These are phyloP conservation scores for Pipra filicauda DNA, from an alignment of 2,113 vertebrate species.

Conservation along the genomic window DNA sequence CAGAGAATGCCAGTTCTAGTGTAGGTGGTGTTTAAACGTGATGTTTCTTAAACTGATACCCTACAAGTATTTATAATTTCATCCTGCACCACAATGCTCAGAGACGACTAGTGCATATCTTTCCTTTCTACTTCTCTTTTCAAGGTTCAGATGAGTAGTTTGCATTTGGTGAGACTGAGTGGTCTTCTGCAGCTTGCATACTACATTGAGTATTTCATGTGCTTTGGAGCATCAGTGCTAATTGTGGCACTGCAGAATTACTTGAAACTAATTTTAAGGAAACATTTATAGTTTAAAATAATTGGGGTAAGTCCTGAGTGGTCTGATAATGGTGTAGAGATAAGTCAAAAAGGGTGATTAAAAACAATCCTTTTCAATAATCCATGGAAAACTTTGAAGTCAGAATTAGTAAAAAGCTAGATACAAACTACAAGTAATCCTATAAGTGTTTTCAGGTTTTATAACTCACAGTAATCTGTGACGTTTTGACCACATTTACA, in stretches of 20 bases:
- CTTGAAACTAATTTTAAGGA: not conserved
- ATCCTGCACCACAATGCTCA: not conserved
- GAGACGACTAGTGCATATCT: not conserved
- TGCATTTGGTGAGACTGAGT: not conserved
- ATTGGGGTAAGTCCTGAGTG: not conserved
- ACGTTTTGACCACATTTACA: slow-evolving; percentile 33
- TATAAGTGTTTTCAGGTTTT: not conserved
- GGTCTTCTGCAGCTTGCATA: not conserved
- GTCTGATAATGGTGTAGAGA: not conserved
- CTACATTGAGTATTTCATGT: not conserved
- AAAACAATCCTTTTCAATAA: not conserved
- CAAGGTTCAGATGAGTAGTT: not conserved
- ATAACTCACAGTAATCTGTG: not conserved
- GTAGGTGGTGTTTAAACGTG: not conserved
- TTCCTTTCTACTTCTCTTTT: not conserved
- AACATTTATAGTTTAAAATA: not conserved
- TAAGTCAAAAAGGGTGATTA: not conserved
- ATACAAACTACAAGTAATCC: slow-evolving; percentile 18
- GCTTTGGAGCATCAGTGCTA: not conserved
- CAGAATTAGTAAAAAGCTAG: slow-evolving; percentile 2
- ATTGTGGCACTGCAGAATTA: not conserved
- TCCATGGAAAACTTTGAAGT: not conserved
- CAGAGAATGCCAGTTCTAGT: not conserved
- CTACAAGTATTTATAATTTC: not conserved
- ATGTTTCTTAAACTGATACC: not conserved